phyloP scores from a whole-genome alignment of 1,140 invertebrate genomes.

The Chelonus insularis region DNA sequence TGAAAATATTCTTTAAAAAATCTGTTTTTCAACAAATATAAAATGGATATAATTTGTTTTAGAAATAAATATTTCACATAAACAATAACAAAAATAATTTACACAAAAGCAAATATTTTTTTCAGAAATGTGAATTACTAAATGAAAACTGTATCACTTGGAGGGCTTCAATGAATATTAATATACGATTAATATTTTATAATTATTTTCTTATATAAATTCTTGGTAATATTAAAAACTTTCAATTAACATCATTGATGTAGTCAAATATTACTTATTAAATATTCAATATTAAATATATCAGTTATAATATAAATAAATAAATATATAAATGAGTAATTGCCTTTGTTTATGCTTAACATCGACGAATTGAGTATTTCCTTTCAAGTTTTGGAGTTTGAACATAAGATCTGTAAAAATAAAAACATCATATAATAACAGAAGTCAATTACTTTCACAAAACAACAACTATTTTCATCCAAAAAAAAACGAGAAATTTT shows the following conservation, averaged over 20 bases:
- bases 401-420: slow-evolving; percentile 45
- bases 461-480: no score
- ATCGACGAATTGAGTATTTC: slow-evolving; percentile 46
- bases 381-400: slow-evolving; percentile 44
- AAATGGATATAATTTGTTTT: no score
- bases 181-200: not conserved
- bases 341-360: slow-evolving; percentile 33
- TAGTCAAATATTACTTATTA: not conserved
- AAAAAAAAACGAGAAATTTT: no score
- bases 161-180: slow-evolving; percentile 2
- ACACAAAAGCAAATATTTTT: no score
- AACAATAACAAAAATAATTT: no score
- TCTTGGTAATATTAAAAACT: no score
- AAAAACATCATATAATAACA: slow-evolving; percentile 1
- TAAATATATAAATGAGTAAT: no score
- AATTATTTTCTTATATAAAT: not conserved
- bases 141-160: not conserved
- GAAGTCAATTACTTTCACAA: not conserved
- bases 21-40: no score
- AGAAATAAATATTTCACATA: no score
- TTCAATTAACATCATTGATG: no score
- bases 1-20: no score
- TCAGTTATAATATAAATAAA: slow-evolving; percentile 1
- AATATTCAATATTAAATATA: not conserved
- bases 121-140: no score